Percentiles rank a stretch among this genome's conserved stretches.
Evolutionary conservation across 2,888 invertebrate species (phyloP).

Genomic region (Oscheius myriophilus): DNA sequence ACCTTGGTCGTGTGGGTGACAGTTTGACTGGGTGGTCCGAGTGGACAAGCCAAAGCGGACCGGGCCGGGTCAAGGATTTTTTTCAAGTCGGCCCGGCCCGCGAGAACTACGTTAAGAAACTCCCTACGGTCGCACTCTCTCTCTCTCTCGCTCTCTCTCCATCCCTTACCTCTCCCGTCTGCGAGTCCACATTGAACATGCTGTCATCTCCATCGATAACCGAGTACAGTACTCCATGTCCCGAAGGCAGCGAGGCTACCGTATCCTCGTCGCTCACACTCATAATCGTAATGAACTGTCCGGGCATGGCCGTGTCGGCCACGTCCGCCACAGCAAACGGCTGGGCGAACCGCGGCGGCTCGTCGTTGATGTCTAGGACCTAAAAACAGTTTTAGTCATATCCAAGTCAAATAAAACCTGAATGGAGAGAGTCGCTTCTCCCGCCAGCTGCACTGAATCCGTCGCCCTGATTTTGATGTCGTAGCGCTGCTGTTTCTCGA

Average conservation of each 20-base stretch:
- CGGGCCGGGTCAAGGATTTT: too few species aligned
- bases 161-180: constrained; percentile 58
- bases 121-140: too few species aligned
- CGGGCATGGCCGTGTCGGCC: constrained; percentile 44
- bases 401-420: constrained; percentile 22
- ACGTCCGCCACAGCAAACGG: constrained; percentile 43
- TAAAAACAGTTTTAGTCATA: constrained; percentile 8
- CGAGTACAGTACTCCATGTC: constrained; percentile 49
- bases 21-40: too few species aligned
- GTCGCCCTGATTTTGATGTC: constrained; percentile 45
- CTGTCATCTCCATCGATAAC: constrained; percentile 65
- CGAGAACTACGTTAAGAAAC: too few species aligned
- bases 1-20: too few species aligned
- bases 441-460: constrained; percentile 84
- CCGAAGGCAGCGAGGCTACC: constrained; percentile 42
- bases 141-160: too few species aligned
- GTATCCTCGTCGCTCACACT: constrained; percentile 58
- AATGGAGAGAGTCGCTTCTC: constrained; percentile 77
- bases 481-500: constrained; percentile 79
- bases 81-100: too few species aligned
- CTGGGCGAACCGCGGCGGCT: constrained; percentile 47
- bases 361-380: constrained; percentile 63
- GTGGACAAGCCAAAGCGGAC: too few species aligned
- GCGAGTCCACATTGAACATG: constrained; percentile 51
- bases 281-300: constrained; percentile 58